phyloP scores from a whole-genome alignment of 1,140 invertebrate species.

The Bacillus rossius region DNA sequence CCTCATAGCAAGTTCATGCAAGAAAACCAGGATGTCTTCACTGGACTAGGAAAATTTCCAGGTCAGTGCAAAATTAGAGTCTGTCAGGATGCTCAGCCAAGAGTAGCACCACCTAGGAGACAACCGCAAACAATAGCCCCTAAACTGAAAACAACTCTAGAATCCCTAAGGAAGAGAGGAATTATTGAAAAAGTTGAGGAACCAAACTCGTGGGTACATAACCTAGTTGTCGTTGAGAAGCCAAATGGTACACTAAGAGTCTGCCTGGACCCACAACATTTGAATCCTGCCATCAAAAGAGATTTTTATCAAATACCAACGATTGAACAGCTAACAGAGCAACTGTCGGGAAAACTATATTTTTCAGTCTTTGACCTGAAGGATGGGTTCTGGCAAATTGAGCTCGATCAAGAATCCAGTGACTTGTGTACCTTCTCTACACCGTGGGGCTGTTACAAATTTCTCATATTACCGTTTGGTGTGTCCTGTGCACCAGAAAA shows the following conservation, averaged over 20 bases:
- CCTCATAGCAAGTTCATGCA: background rate
- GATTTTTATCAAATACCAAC: slow-evolving; percentile 10
- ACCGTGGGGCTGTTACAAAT: slow-evolving; percentile 8
- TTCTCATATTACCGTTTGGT: slow-evolving; percentile 11
- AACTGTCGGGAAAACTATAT: slow-evolving; percentile 35
- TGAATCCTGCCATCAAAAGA: slow-evolving; percentile 9
- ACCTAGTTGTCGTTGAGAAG: slow-evolving; percentile 8
- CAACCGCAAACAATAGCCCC: slow-evolving; percentile 33
- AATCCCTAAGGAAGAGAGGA: slow-evolving; percentile 22
- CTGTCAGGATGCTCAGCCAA: slow-evolving; percentile 23
- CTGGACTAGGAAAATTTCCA: slow-evolving; percentile 9
- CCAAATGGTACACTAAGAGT: slow-evolving; percentile 8
- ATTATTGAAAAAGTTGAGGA: slow-evolving; percentile 15
- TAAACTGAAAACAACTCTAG: slow-evolving; percentile 32
- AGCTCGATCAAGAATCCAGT: slow-evolving; percentile 30
- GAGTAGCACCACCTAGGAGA: slow-evolving; percentile 30
- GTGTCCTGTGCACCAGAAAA: slow-evolving; percentile 10
- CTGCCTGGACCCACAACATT: slow-evolving; percentile 14
- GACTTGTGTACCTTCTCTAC: slow-evolving; percentile 2
- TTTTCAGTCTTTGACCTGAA: slow-evolving; percentile 45
- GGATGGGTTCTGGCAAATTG: slow-evolving; percentile 42
- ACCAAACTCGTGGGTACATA: slow-evolving; percentile 8
- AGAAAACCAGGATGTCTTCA: background rate
- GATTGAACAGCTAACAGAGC: slow-evolving; percentile 20
- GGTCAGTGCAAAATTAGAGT: slow-evolving; percentile 17